Evolutionary conservation across 2,888 invertebrate genomes (phyloP).

Genomic region (Drosophila recens): DNA sequence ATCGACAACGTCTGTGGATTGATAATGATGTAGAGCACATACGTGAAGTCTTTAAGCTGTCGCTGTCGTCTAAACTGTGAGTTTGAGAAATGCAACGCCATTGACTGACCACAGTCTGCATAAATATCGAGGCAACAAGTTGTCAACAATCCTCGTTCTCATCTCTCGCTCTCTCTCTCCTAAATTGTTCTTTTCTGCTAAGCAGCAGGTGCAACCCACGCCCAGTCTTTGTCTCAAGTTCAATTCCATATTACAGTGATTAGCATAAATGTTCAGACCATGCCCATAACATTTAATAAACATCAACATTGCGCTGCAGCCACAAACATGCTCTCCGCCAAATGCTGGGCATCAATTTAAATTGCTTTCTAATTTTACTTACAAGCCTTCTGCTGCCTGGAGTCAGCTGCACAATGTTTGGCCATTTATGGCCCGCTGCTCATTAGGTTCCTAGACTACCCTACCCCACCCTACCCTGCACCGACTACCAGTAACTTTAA

Average conservation of each 20-base stretch:
- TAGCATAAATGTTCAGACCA: constrained; percentile 69
- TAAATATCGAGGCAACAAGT: constrained; percentile 37
- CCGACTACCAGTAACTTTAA: constrained; percentile 52
- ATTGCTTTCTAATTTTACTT: constrained; percentile 78
- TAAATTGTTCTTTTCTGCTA: not conserved
- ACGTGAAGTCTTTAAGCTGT: constrained; percentile 21
- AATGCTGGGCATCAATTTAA: constrained; percentile 64
- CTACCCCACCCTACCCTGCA: not conserved
- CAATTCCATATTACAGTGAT: constrained; percentile 62
- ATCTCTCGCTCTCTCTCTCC: not conserved
- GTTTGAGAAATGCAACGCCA: constrained; percentile 67
- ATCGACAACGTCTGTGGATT: constrained; percentile 11
- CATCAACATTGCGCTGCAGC: constrained; percentile 45
- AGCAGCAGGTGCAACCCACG: constrained; percentile 46
- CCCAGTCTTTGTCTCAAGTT: constrained; percentile 36
- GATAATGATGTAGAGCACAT: constrained; percentile 56
- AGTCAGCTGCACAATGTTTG: constrained; percentile 66
- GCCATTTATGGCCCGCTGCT: constrained; percentile 75
- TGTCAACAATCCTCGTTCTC: not conserved
- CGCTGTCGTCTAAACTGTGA: constrained; percentile 58
- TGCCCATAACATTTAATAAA: constrained; percentile 69
- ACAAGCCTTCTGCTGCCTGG: constrained; percentile 40
- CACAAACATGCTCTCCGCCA: constrained; percentile 3
- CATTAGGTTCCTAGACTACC: constrained; percentile 61
- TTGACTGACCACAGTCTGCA: constrained; percentile 32